phyloP scores from a whole-genome alignment of 1,140 invertebrate genomes.

The Nasonia giraulti region DNA sequence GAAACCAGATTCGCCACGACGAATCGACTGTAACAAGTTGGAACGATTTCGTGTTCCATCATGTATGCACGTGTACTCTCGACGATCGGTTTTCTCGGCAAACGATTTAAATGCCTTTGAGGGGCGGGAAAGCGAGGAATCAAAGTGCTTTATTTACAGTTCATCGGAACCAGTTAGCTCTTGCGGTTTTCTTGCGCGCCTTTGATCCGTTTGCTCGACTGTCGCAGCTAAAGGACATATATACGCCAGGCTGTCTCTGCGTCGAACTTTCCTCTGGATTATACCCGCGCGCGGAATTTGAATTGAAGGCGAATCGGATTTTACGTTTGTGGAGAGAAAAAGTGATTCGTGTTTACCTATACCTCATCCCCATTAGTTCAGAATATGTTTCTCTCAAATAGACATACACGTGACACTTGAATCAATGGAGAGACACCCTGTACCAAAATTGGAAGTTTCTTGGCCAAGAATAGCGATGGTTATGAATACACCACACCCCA shows the following conservation, averaged over 20 bases:
- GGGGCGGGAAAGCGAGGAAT: neutral
- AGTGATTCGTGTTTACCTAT: no score
- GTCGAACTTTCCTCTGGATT: neutral
- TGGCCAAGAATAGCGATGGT: no score
- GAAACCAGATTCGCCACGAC: neutral
- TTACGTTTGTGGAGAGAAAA: neutral
- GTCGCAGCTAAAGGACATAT: neutral
- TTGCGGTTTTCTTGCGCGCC: conserved; percentile 7
- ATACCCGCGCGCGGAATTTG: neutral
- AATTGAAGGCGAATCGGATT: neutral
- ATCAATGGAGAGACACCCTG: no score
- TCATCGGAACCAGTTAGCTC: conserved; percentile 20
- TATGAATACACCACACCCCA: no score
- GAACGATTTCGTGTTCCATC: no score
- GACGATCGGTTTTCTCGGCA: neutral
- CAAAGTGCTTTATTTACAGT: conserved; percentile 35
- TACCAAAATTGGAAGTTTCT: no score
- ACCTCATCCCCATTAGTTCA: no score
- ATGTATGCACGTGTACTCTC: neutral
- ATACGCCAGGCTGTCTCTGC: neutral
- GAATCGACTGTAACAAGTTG: conserved; percentile 3
- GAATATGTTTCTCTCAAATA: no score
- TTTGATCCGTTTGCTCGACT: conserved; percentile 28
- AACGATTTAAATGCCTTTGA: conserved; percentile 33
- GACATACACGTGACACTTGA: no score